Conservation (phyloP, 2,888 invertebrate genomes). For the Apantesis nais region DNA sequence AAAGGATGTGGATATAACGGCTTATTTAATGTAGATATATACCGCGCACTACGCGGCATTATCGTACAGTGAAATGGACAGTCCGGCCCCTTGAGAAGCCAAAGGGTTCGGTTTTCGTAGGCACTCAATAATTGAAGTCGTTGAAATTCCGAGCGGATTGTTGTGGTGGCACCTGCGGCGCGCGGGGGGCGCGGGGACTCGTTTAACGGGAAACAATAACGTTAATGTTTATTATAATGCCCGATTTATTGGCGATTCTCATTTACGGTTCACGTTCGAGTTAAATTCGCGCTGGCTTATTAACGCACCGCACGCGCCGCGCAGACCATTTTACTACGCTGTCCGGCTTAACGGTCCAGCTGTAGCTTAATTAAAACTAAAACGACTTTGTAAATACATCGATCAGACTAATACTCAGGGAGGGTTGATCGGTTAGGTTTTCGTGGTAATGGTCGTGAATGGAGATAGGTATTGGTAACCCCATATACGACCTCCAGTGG, state of each 20-base stretch:
- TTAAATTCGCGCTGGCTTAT: conserved; percentile 74
- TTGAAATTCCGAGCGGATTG: conserved; percentile 82
- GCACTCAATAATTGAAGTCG: conserved; percentile 85
- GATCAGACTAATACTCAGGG: conserved; percentile 64
- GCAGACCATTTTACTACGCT: conserved; percentile 71
- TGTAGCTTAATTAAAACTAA: conserved; percentile 82
- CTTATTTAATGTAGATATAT: conserved; percentile 71
- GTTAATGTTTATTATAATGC: conserved; percentile 83
- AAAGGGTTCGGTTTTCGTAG: conserved; percentile 79
- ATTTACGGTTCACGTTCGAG: conserved; percentile 72
- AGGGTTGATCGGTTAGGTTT: conserved; percentile 61
- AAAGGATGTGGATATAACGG: conserved; percentile 56
- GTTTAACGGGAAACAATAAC: conserved; percentile 80
- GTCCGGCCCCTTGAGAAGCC: conserved; percentile 79
- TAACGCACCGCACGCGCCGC: conserved; percentile 67
- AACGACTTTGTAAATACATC: conserved; percentile 74
- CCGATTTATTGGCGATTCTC: conserved; percentile 82
- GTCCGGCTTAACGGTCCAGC: conserved; percentile 67
- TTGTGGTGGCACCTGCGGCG: conserved; percentile 74
- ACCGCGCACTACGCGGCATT: conserved; percentile 70
- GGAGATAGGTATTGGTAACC: conserved; percentile 57
- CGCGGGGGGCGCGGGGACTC: conserved; percentile 44
- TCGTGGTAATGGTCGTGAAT: conserved; percentile 56
- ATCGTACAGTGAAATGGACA: conserved; percentile 78
- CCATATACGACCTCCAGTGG: conserved; percentile 52